Evolutionary conservation across 2,797 vertebrate species (phyloP).

Genomic region (Lepilemur ruficaudatus): DNA sequence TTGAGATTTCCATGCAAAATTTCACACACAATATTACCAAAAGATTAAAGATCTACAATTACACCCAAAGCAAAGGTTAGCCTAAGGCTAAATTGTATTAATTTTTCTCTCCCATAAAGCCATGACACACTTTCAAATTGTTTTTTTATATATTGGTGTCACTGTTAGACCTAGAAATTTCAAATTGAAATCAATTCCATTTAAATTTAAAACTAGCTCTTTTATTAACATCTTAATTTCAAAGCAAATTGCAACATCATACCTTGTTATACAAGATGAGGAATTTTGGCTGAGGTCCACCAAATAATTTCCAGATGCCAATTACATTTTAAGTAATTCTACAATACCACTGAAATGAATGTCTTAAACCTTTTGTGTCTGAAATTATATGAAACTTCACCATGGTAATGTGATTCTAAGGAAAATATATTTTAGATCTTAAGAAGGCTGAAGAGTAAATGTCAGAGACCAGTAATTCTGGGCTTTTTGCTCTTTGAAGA

Average conservation of each 20-base stretch:
- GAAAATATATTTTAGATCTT: neutral
- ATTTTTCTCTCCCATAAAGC: neutral
- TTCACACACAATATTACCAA: neutral
- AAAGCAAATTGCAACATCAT: neutral
- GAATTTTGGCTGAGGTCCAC: neutral
- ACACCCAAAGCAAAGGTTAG: constrained; percentile 14
- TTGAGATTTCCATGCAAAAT: neutral
- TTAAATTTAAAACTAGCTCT: neutral
- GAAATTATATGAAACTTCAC: neutral
- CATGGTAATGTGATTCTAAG: neutral
- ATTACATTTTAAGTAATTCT: neutral
- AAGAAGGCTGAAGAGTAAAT: constrained; percentile 18
- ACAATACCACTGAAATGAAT: neutral
- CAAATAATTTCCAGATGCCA: neutral
- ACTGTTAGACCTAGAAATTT: neutral
- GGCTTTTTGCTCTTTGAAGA: neutral
- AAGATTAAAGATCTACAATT: constrained; percentile 22
- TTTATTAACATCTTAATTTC: neutral
- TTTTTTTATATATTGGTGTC: neutral
- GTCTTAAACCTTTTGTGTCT: neutral
- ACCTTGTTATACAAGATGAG: neutral
- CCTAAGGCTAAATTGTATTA: neutral
- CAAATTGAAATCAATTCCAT: neutral
- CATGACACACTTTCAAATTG: neutral
- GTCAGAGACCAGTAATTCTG: neutral